phyloP scores from a whole-genome alignment of 1,140 invertebrate species.

The Ganaspis sp. region DNA sequence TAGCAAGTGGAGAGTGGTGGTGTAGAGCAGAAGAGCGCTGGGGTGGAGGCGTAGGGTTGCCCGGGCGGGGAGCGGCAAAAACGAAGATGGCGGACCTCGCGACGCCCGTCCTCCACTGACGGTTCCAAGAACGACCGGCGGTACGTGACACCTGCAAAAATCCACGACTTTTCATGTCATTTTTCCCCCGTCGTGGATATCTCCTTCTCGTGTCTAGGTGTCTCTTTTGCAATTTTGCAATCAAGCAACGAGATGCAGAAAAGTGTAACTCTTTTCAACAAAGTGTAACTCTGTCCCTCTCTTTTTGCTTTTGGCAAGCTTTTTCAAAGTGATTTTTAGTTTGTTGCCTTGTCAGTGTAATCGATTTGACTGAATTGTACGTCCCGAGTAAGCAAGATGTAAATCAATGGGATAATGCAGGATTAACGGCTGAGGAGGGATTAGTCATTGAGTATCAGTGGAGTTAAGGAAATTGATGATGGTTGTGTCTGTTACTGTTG shows the following conservation, averaged over 20 bases:
- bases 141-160: conserved; percentile 36
- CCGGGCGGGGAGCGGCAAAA: conserved; percentile 66
- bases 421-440: not conserved
- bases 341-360: not conserved
- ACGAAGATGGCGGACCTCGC: conserved; percentile 66
- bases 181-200: not conserved
- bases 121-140: conserved; percentile 41
- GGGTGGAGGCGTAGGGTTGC: conserved; percentile 59
- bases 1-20: conserved; percentile 23
- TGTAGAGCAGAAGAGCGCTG: conserved; percentile 46
- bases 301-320: not conserved
- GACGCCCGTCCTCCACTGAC: conserved; percentile 56
- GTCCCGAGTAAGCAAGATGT: not conserved
- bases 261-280: no score
- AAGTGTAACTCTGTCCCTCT: not conserved
- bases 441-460: conserved; percentile 21
- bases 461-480: conserved; percentile 15
- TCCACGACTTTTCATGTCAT: conserved; percentile 15
- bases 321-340: conserved; percentile 4
- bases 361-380: not conserved
- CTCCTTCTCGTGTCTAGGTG: not conserved
- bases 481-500: conserved; percentile 23
- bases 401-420: not conserved
- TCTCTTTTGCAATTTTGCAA: not conserved
- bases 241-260: not conserved